Evolutionary conservation across 2,113 vertebrate species (phyloP), one percentile per base, ranked within the genome.

Genomic region (Hassar affinis): DNA sequence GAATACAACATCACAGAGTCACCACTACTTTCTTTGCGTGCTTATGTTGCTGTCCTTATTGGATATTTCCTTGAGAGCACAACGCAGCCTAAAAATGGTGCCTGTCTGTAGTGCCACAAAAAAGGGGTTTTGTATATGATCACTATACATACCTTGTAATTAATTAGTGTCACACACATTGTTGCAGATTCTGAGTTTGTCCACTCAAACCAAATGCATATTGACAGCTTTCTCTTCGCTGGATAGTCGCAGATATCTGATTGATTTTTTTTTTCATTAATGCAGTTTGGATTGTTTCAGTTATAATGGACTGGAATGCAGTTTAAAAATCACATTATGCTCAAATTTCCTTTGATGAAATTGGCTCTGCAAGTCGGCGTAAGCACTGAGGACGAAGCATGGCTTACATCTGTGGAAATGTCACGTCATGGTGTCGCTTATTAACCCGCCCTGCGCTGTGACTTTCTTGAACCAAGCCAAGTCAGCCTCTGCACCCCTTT

Each of bases 231-330:
- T 17, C 1, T 25, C 69, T 22, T 47, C 20, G 11, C 35, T 59
- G n/a, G 45, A 30, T n/a, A 20, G 4, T 72, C 35, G 18, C 68
- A 59, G 52, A 30, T 22, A 56, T 47, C 38, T 17, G 18, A 82
- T 72, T 82, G 25, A 22, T 27, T 45, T 27, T 45, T 30, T 22
- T 2, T 33, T 7, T 18, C 15, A 54, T 49, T 77, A 9, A 74
- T 75, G 54, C 38, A 62, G 54, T 47, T 82, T 52, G 20, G 30
- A 18, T 62, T 52, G 57, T n/a, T 49, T 82, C 38, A 61, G 33
- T 76, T 38, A 1, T 77, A 27, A 77, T 66, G 22, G 14, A 27
- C 69, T 61, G 15, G 15, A 47, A 25, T 52, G 17, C 30, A n/a
- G 57, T 52, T 75, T 51, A 33, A 82, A 75, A 82, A 59, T 22